Evolutionary conservation across 2,888 invertebrate species (phyloP), one percentile per base, ranked within the genome.

Genomic region (Keiferia lycopersicella): DNA sequence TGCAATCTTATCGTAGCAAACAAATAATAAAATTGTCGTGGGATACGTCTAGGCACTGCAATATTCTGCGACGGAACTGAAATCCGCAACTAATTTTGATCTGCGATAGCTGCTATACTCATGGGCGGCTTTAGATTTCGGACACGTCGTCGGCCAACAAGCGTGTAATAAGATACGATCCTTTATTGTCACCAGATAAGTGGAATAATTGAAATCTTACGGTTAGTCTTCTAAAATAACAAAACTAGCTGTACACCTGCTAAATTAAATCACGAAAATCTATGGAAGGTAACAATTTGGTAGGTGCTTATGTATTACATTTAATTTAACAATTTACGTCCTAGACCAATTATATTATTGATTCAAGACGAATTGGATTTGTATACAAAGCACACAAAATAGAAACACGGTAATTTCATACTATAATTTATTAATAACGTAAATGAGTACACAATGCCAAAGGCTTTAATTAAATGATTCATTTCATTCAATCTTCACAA

Each of bases 391-490:
- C n/a, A n/a, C n/a, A 22, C 11, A n/a, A 20, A 22, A 60, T n/a
- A 60, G 22, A 59, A 60, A 60, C n/a, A 45, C 59, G 45, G 45
- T n/a, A 26, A 68, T 74, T 88, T 87, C 86, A 89, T 92, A 91
- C 89, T 88, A 91, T 91, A 84, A 91, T 88, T 92, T 92, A 92
- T 91, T 92, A 86, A 91, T 91, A 92, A 92, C 92, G 89, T 91
- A 92, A 92, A 92, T 92, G 92, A 92, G 92, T 92, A 92, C 91
- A 92, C 88, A 89, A 88, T 84, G 91, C 90, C 91, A 88, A 84
- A 88, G 91, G 90, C 91, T 89, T 88, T 81, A 88, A 89, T 88
- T 81, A 89, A 89, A 90, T 88, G 88, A 88, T 90, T 88, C 82
- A 88, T 82, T 89, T 89, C 88, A 90, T 89, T 88, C 82, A 87